phyloP scores from a whole-genome alignment of 2,113 vertebrate species.

The Rousettus leschenaultii region DNA sequence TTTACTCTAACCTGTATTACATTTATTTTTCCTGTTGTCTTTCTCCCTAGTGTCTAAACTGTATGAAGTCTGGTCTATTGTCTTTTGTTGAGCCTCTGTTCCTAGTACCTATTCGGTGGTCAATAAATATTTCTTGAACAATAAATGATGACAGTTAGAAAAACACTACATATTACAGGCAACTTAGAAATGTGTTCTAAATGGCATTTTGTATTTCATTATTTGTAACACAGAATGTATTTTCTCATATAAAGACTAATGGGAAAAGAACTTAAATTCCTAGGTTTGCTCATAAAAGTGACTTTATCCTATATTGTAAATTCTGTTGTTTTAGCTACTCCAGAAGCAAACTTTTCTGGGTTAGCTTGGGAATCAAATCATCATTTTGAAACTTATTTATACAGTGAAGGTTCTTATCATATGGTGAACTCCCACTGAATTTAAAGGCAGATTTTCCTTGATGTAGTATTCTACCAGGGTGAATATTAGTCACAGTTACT shows the following conservation, averaged over 20 bases:
- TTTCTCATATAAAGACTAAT: background rate
- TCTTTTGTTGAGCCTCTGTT: background rate
- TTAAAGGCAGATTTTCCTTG: background rate
- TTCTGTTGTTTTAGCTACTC: constrained; percentile 2
- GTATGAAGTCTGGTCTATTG: background rate
- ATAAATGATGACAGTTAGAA: background rate
- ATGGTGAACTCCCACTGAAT: background rate
- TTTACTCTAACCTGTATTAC: background rate
- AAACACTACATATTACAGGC: background rate
- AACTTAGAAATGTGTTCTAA: background rate
- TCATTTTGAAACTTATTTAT: background rate
- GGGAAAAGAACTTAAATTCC: background rate
- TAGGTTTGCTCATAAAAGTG: background rate
- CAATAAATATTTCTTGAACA: background rate
- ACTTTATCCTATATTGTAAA: background rate
- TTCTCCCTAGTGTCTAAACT: background rate
- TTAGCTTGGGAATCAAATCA: background rate
- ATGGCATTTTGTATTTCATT: constrained; percentile 8
- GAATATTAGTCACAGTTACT: background rate
- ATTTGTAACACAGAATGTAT: background rate
- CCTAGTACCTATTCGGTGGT: background rate
- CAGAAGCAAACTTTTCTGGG: background rate
- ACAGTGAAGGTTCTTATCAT: background rate
- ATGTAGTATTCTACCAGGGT: background rate
- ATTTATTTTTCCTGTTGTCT: background rate